Base-by-base conservation (phyloP, 2,113 vertebrate species). In the Labeo catla region DNA sequence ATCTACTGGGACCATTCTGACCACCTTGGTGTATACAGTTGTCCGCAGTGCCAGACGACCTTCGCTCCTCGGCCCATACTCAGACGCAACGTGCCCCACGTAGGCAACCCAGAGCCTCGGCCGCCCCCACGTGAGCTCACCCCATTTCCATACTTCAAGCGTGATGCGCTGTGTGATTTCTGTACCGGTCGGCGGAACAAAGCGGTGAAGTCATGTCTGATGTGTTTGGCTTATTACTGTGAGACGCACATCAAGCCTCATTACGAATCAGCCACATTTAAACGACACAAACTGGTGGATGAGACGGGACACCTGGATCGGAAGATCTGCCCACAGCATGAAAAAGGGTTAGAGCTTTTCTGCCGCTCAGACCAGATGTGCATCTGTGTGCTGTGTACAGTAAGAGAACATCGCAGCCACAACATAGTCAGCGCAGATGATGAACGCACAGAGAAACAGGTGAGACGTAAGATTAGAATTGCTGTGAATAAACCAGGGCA, bases 1-100 rank as follows among this genome's bases (percentile, higher is more conserved):
- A 87, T 92, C 88, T 95, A 95, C 91, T 96, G 95, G 95, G 96
- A 97, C 87, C 96, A 95, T 87, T 94, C 91, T 2, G 94, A 96
- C 89, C 94, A 94, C 88, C 84, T 92, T 54, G 94, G 94, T 1
- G 93, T 95, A 52, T 95, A 95, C 90, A 93, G 87, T 81, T 96
- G 95, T 84, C 94, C 94, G 3, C 91, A 93, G 86, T 96, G 95
- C 84, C 92, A 89, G 1, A 87, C 93, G 0, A 94, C 92, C 81
- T 96, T 95, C 91, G 95, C 95, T 1, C 95, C 95, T 0, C 90
- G 94, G 3, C 95, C 94, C 0, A 89, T 91, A 49, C 90, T 95
- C 74, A 91, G 89, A 11, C 92, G 91, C 2, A 92, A 92, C 23
- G 28, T 92, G 5, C 94, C 93, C 0, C 91, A 91, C 9, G 89